These are phyloP conservation scores for Zosterops pallidus DNA, from an alignment of 2,113 vertebrate species.

Conservation along the genomic window DNA sequence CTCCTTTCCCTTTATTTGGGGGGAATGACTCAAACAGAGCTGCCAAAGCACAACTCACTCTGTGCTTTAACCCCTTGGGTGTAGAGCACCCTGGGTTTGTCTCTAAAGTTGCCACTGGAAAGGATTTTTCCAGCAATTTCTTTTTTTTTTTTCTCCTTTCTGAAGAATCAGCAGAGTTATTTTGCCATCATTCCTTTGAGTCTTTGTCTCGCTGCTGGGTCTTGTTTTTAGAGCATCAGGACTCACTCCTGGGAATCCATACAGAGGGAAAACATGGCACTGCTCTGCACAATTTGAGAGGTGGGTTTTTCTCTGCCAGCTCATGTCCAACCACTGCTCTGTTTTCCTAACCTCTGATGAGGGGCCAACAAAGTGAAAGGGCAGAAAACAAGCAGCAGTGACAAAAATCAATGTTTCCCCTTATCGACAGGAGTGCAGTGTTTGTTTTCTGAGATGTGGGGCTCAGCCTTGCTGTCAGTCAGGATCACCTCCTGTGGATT, in stretches of 20 bases:
- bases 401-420: neutral
- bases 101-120: neutral
- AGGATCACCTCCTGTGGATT: neutral
- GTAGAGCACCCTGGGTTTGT: rapidly evolving
- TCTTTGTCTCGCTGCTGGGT: neutral
- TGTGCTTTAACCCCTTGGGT: neutral
- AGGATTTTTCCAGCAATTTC: neutral
- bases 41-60: neutral
- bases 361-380: constrained; percentile 35
- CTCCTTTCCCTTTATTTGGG: neutral
- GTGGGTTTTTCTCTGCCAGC: neutral
- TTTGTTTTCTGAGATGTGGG: neutral
- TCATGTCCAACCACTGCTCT: neutral
- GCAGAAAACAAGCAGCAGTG: neutral
- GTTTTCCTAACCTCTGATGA: neutral
- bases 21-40: neutral
- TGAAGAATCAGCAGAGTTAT: neutral
- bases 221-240: neutral
- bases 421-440: neutral
- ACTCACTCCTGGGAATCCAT: rapidly evolving
- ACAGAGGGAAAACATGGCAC: rapidly evolving
- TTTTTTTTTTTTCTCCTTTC: too few species aligned
- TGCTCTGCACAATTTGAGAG: rapidly evolving
- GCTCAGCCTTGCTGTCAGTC: neutral
- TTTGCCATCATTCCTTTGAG: rapidly evolving